A percentile compares a stretch with the other conserved stretches of the same genome.
phyloP scores from a whole-genome alignment of 2,888 invertebrate species.

The Archips crataeganus region DNA sequence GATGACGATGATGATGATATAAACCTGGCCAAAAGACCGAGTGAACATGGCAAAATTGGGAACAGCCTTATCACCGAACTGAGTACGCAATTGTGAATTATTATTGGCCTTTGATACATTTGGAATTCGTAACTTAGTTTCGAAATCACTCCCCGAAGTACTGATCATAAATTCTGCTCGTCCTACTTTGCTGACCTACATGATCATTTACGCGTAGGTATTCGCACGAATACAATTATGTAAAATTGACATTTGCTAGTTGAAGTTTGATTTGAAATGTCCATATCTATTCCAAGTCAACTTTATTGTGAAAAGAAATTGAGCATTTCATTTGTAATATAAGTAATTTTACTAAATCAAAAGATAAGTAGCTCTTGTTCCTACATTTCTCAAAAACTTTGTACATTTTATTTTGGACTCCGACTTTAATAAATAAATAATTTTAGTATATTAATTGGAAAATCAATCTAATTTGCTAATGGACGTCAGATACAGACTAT shows the following conservation, averaged over 20 bases:
- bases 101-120: constrained; percentile 41
- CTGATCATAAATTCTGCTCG: constrained; percentile 34
- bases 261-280: neutral
- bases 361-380: no score
- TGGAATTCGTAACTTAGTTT: constrained; percentile 40
- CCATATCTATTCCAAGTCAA: no score
- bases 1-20: no score
- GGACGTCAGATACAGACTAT: constrained; percentile 67
- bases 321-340: no score
- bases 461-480: constrained; percentile 77
- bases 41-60: neutral
- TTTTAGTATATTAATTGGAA: constrained; percentile 61
- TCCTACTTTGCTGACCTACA: constrained; percentile 32
- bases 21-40: neutral
- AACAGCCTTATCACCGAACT: constrained; percentile 4
- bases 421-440: neutral
- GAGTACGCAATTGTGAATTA: constrained; percentile 30
- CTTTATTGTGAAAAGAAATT: no score
- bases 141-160: constrained; percentile 38
- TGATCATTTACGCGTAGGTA: constrained; percentile 31
- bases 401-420: no score
- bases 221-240: neutral
- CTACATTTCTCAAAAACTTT: no score
- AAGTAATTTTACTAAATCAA: no score
- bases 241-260: neutral